These are phyloP conservation scores for Climacteris rufus DNA, from an alignment of 2,113 vertebrate genomes.

Conservation along the genomic window DNA sequence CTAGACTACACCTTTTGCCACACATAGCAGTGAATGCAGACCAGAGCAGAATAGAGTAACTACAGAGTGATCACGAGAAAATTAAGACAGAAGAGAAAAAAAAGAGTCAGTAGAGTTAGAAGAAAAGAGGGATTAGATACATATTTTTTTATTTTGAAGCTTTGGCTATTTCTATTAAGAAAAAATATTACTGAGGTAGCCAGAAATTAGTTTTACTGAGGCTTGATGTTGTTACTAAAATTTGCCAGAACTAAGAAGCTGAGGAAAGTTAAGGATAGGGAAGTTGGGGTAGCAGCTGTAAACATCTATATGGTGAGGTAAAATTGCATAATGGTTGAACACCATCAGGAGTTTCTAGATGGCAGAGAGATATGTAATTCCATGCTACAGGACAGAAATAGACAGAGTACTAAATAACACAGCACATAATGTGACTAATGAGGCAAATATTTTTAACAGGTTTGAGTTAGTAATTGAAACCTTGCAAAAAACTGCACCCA, in stretches of 20 bases:
- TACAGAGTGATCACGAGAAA: background rate
- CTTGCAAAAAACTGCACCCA: background rate
- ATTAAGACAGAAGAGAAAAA: background rate
- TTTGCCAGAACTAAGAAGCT: background rate
- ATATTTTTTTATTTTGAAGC: background rate
- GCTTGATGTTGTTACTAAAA: background rate
- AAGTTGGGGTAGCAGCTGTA: background rate
- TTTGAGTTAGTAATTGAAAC: slow-evolving; percentile 16
- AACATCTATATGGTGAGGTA: background rate
- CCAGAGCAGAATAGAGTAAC: background rate
- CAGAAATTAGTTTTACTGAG: background rate
- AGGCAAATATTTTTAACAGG: slow-evolving; percentile 16
- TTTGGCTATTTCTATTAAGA: background rate
- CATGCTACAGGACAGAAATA: background rate
- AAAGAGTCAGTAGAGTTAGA: background rate
- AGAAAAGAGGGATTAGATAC: background rate
- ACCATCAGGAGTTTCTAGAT: background rate
- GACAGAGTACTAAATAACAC: background rate
- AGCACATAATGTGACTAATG: slow-evolving; percentile 12
- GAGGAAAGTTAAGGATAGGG: background rate
- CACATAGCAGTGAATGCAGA: background rate
- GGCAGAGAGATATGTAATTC: background rate
- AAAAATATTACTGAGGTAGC: background rate
- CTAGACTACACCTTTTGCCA: background rate
- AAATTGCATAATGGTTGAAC: background rate